Evolutionary conservation across 2,113 vertebrate species (phyloP), one percentile per base, ranked within the genome.

Genomic region (Nothoprocta pentlandii): DNA sequence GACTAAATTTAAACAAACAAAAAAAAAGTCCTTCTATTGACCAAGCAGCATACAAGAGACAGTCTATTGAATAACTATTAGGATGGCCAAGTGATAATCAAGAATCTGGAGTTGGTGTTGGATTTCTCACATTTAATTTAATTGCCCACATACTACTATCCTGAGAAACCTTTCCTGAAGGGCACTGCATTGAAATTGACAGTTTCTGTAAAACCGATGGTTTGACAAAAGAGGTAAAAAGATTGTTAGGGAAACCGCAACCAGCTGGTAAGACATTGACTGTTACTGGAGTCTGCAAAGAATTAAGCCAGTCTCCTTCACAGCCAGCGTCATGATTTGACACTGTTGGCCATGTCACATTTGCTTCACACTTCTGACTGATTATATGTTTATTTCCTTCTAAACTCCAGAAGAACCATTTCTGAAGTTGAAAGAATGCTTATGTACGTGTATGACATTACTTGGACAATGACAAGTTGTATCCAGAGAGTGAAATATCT

Each of bases 391-490:
- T 92, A 68, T 82, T 23, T 23, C 6, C 63, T 68, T 64, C 26
- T 76, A 44, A 74, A 80, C 19, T 88, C 58, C 71, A 80, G 34
- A 80, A 82, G 54, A 89, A 83, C 32, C 28, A 39, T 47, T 49
- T 69, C 49, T 32, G 85, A 70, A 16, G n/a, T 19, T 76, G 75
- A 46, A 78, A 59, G 64, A 71, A 51, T 59, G 7, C 30, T 85
- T 70, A 56, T 71, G 10, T 77, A 63, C 21, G 14, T 80, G 68
- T 58, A 30, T 87, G 93, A 59, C 71, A 67, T 64, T 90, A 77
- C 71, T 77, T 74, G 59, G 85, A 85, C 54, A 91, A 68, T 73
- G 84, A 22, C 36, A 91, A 87, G n/a, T 78, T 91, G 25, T 56
- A 80, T 23, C 4, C 64, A 78, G 73, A 94, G 51, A 91, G 74